phyloP scores from a whole-genome alignment of 2,113 vertebrate genomes.

The Rattus rattus region DNA sequence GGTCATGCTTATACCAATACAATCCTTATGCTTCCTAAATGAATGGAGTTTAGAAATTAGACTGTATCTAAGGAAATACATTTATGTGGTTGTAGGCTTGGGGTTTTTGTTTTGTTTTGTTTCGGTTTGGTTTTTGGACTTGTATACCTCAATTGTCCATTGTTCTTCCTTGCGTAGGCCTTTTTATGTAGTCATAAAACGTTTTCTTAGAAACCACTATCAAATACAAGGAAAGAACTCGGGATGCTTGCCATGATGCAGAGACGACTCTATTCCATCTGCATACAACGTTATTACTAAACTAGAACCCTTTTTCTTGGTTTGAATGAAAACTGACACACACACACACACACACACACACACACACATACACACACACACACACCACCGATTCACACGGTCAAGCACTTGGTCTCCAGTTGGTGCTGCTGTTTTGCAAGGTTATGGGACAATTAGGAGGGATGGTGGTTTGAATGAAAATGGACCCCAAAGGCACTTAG shows the following conservation, averaged over 20 bases:
- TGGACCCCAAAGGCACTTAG: background rate
- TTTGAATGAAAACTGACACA: background rate
- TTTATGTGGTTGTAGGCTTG: conserved; percentile 17
- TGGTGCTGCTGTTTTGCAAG: background rate
- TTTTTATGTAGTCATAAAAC: conserved; percentile 62
- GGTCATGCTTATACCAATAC: conserved; percentile 46
- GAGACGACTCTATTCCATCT: background rate
- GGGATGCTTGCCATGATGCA: background rate
- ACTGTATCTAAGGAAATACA: conserved; percentile 62
- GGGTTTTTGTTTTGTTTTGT: background rate
- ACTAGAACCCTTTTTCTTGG: background rate
- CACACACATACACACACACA: too few species aligned
- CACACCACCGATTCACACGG: background rate
- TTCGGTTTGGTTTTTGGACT: conserved; percentile 4
- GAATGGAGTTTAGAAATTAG: conserved; percentile 66
- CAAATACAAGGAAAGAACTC: conserved; percentile 44
- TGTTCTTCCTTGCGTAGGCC: conserved; percentile 56
- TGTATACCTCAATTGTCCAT: conserved; percentile 59
- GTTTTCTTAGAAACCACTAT: conserved; percentile 64
- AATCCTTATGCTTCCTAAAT: conserved; percentile 54
- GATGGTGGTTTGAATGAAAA: background rate
- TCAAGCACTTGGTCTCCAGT: background rate
- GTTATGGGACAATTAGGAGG: background rate
- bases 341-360: too few species aligned
- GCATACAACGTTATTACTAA: conserved; percentile 22